phyloP scores from a whole-genome alignment of 2,113 vertebrate genomes.

The Plecotus auritus region DNA sequence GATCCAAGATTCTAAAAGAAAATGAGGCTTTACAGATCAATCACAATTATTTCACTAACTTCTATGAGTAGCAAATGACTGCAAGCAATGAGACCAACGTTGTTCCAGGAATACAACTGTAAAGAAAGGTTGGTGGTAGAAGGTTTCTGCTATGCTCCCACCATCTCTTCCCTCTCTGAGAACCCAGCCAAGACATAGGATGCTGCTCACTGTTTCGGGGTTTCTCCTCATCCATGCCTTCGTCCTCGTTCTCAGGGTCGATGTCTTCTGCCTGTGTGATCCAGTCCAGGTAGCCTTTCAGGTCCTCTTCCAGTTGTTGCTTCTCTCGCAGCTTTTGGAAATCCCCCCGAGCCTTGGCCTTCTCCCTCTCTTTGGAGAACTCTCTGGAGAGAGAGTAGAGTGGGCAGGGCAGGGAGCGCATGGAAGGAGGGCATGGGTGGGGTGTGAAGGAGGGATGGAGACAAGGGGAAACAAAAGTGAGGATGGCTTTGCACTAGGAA shows the following conservation, averaged over 20 bases:
- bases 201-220: constrained; percentile 93
- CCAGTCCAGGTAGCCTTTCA: constrained; percentile 99
- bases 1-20: not conserved
- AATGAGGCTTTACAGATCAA: not conserved
- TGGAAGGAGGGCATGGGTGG: not conserved
- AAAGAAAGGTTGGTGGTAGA: not conserved
- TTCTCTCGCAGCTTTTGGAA: constrained; percentile 98
- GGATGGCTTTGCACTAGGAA: constrained; percentile 45
- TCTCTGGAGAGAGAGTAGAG: constrained; percentile 84
- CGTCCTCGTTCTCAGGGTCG: constrained; percentile 98
- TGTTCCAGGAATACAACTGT: not conserved
- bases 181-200: constrained; percentile 29
- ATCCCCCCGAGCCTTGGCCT: constrained; percentile 97
- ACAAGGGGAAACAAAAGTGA: constrained; percentile 61
- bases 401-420: not conserved
- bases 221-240: constrained; percentile 96
- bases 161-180: not conserved
- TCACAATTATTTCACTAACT: not conserved
- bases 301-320: constrained; percentile 96
- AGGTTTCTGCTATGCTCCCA: not conserved
- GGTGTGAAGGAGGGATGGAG: constrained; percentile 18
- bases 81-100: not conserved
- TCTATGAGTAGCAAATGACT: not conserved
- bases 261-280: constrained; percentile 99
- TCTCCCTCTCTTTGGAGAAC: constrained; percentile 99